These are phyloP conservation scores for Margaritifera margaritifera DNA, from an alignment of 2,888 invertebrate species.

Conservation along the genomic window DNA sequence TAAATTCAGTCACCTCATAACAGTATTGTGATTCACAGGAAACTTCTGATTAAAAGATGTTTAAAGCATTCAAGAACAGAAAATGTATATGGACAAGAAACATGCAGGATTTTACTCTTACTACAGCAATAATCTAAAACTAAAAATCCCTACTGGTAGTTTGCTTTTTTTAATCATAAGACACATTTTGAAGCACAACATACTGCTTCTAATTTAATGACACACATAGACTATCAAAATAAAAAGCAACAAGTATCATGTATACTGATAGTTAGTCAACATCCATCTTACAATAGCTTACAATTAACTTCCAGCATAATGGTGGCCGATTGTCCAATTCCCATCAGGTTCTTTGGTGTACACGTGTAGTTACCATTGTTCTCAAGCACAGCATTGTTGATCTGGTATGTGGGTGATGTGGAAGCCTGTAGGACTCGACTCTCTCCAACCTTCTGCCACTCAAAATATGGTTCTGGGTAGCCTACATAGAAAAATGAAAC, in stretches of 20 bases:
- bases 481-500: conserved; percentile 19
- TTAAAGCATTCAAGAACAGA: background rate
- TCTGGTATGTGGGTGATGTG: conserved; percentile 29
- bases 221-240: too few species aligned
- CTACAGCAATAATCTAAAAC: too few species aligned
- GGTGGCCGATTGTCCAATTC: conserved; percentile 43
- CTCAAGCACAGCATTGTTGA: conserved; percentile 36
- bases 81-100: too few species aligned
- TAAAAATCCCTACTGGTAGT: too few species aligned
- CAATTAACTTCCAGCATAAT: conserved; percentile 54
- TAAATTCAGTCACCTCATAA: background rate
- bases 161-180: too few species aligned
- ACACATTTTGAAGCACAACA: too few species aligned
- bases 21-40: background rate
- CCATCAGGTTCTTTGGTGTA: conserved; percentile 54
- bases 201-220: too few species aligned
- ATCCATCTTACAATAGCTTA: conserved; percentile 27
- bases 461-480: conserved; percentile 50
- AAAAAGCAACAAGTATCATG: too few species aligned
- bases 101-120: too few species aligned
- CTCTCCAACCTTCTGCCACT: conserved; percentile 46
- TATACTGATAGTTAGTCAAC: too few species aligned
- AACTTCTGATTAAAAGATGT: background rate
- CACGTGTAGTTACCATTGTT: conserved; percentile 62
- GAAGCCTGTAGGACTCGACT: conserved; percentile 27